Evolutionary conservation across 2,797 vertebrate genomes (phyloP).

Genomic region (Sebastes hubbsi): DNA sequence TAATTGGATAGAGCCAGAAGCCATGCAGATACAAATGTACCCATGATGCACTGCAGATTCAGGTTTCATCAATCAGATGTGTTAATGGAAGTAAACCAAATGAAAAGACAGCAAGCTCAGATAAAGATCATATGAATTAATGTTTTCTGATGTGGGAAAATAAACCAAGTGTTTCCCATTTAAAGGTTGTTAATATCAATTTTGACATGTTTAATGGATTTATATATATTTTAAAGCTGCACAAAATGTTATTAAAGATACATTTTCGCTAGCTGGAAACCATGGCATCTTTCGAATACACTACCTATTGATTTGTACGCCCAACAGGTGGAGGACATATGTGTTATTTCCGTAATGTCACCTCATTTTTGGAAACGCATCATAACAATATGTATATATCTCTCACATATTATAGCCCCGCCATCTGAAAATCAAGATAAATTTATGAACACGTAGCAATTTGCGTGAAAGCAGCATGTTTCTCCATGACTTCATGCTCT

Average conservation of each 20-base stretch:
- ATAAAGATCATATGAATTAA: neutral
- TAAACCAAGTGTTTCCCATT: neutral
- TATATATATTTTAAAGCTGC: neutral
- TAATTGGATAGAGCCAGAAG: neutral
- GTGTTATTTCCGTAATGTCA: too few species aligned
- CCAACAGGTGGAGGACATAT: neutral
- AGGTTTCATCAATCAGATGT: neutral
- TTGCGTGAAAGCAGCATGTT: neutral
- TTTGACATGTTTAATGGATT: neutral
- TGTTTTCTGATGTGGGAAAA: neutral
- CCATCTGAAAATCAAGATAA: neutral
- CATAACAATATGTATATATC: neutral
- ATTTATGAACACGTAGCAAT: neutral
- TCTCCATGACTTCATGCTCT: neutral
- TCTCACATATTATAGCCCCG: neutral
- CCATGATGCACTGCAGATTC: neutral
- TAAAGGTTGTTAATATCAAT: neutral
- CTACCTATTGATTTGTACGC: neutral
- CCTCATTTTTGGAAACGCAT: neutral
- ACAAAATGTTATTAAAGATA: neutral
- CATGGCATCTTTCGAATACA: neutral
- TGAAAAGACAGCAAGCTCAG: neutral
- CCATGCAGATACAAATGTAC: neutral
- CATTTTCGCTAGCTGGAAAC: neutral
- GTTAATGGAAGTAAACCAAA: neutral